phyloP scores from a whole-genome alignment of 2,888 invertebrate species.

The Aleiodes leptofemur region DNA sequence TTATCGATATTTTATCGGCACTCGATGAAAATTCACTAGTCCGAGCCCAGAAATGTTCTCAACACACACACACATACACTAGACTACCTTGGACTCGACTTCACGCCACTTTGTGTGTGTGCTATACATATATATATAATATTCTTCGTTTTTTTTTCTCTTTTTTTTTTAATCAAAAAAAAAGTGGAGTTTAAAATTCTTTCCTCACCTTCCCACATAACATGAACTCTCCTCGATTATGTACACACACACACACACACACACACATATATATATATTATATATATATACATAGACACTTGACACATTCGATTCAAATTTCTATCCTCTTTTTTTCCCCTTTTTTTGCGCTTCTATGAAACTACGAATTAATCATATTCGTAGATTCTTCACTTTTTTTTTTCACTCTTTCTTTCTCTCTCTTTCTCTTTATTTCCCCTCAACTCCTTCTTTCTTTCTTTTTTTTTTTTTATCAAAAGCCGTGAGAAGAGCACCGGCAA shows the following conservation, averaged over 20 bases:
- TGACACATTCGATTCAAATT: constrained; percentile 1
- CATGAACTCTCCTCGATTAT: not conserved
- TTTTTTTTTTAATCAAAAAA: not conserved
- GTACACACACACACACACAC: not conserved
- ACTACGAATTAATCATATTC: constrained; percentile 30
- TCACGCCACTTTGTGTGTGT: constrained; percentile 1
- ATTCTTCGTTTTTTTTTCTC: not conserved
- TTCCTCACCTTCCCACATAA: not conserved
- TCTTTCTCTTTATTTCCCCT: constrained; percentile 3
- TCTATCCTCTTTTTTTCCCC: too few species aligned
- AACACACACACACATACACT: constrained; percentile 14
- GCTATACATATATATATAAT: not conserved
- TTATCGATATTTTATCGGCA: not conserved
- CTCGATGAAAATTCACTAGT: not conserved
- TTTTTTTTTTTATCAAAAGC: not conserved
- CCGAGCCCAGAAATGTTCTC: not conserved
- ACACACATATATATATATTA: too few species aligned
- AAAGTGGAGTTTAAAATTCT: not conserved
- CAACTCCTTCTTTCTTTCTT: not conserved
- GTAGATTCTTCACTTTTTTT: not conserved
- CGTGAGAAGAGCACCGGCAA: not conserved
- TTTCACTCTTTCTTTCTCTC: not conserved
- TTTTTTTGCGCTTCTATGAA: too few species aligned
- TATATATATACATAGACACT: not conserved
- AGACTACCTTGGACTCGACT: constrained; percentile 22